Conservation (phyloP, 92 coral and sea anemone genomes). For the Bergia sp. region DNA sequence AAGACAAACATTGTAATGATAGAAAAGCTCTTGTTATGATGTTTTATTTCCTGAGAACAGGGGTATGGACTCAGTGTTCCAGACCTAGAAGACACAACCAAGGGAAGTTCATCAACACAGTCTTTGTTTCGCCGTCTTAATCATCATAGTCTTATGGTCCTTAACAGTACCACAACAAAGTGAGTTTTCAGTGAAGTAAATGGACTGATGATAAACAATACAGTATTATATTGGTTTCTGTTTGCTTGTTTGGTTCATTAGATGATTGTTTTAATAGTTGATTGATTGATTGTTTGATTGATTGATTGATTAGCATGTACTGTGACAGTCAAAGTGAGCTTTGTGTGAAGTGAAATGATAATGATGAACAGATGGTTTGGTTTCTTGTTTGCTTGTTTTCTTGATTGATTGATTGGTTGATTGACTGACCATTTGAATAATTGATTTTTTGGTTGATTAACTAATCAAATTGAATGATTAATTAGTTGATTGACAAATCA, state of each 20-base stretch:
- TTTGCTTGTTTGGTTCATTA: no score
- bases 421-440: not conserved
- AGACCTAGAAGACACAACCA: slow-evolving; percentile 38
- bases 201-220: no score
- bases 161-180: slow-evolving; percentile 66
- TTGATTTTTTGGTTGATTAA: not conserved
- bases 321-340: no score
- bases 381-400: no score
- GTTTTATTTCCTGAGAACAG: slow-evolving; percentile 46
- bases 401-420: not conserved
- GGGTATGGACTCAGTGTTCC: slow-evolving; percentile 80
- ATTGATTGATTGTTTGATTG: no score
- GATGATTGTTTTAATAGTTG: no score
- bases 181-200: slow-evolving; percentile 6
- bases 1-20: no score
- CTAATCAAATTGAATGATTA: not conserved
- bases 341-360: no score
- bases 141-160: slow-evolving; percentile 95
- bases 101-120: slow-evolving; percentile 65
- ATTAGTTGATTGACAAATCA: not conserved
- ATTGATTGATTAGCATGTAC: no score
- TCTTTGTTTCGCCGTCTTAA: slow-evolving; percentile 91
- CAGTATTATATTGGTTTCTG: no score
- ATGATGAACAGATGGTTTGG: no score
- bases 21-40: no score